Conservation (phyloP, 2,113 vertebrate genomes). For the Pterophyllum scalare region DNA sequence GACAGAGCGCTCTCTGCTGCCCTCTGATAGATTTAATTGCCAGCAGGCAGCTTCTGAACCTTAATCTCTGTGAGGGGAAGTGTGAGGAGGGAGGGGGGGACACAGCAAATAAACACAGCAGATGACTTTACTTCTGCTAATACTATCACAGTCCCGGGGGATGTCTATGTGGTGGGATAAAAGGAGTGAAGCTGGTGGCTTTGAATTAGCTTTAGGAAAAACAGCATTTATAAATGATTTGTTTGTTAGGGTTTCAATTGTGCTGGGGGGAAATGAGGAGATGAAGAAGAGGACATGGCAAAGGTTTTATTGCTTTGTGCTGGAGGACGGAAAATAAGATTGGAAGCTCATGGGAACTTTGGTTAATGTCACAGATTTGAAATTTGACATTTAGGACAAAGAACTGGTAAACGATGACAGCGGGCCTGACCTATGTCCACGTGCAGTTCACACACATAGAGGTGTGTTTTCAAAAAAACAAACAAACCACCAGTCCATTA, state of each 20-base stretch:
- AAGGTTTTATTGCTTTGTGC: constrained; percentile 43
- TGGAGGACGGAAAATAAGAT: constrained; percentile 21
- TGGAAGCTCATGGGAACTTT: constrained; percentile 27
- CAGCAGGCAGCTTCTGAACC: constrained; percentile 59
- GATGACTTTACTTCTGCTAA: constrained; percentile 57
- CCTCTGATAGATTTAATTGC: constrained; percentile 76
- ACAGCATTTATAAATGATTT: constrained; percentile 52
- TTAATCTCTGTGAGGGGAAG: constrained; percentile 61
- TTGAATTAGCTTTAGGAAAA: constrained; percentile 44
- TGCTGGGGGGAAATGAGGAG: constrained; percentile 33
- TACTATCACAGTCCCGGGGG: constrained; percentile 33
- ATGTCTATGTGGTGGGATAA: constrained; percentile 32
- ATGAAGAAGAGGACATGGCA: constrained; percentile 15
- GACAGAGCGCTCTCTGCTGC: constrained; percentile 65
- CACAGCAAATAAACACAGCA: constrained; percentile 48
- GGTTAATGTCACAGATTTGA: constrained; percentile 1
- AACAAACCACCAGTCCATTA: not conserved
- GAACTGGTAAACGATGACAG: not conserved
- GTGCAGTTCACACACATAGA: not conserved
- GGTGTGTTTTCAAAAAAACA: not conserved
- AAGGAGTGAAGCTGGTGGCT: constrained; percentile 11
- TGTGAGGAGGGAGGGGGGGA: constrained; percentile 21
- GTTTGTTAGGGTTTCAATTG: constrained; percentile 44
- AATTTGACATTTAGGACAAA: not conserved
- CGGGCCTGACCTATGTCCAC: not conserved